phyloP scores from a whole-genome alignment of 2,888 invertebrate species.

The Neelides folsomi region DNA sequence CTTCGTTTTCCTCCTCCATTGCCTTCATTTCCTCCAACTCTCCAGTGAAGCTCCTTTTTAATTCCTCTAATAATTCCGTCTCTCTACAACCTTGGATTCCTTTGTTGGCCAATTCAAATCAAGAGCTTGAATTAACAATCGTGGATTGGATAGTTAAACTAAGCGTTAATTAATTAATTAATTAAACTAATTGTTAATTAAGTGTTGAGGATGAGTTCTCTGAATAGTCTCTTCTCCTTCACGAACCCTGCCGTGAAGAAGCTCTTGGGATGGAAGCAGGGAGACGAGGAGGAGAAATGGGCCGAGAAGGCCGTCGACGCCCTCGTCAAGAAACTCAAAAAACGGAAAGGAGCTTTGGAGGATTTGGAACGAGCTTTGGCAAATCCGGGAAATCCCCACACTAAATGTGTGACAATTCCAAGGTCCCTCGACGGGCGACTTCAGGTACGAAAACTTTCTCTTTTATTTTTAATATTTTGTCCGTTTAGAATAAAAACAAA shows the following conservation, averaged over 20 bases:
- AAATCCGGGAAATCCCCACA: constrained; percentile 76
- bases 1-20: too few relatives aligned
- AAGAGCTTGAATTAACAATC: too few relatives aligned
- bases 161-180: too few relatives aligned
- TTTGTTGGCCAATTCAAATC: too few relatives aligned
- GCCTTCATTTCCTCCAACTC: too few relatives aligned
- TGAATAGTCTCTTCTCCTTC: constrained; percentile 92
- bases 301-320: constrained; percentile 97
- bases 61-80: too few relatives aligned
- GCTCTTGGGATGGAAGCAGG: constrained; percentile 90
- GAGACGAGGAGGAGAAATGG: constrained; percentile 97
- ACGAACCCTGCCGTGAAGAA: constrained; percentile 93
- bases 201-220: constrained; percentile 53
- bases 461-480: too few relatives aligned
- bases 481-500: neutral
- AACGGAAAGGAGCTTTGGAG: constrained; percentile 88
- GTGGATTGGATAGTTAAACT: too few relatives aligned
- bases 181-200: too few relatives aligned
- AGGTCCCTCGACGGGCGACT: constrained; percentile 87
- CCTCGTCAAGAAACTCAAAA: constrained; percentile 88
- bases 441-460: constrained; percentile 50
- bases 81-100: too few relatives aligned
- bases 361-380: constrained; percentile 83
- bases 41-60: too few relatives aligned
- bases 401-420: constrained; percentile 95